Base-by-base conservation (phyloP, 2,888 invertebrate species). In the Aphelenchoides bicaudatus region DNA sequence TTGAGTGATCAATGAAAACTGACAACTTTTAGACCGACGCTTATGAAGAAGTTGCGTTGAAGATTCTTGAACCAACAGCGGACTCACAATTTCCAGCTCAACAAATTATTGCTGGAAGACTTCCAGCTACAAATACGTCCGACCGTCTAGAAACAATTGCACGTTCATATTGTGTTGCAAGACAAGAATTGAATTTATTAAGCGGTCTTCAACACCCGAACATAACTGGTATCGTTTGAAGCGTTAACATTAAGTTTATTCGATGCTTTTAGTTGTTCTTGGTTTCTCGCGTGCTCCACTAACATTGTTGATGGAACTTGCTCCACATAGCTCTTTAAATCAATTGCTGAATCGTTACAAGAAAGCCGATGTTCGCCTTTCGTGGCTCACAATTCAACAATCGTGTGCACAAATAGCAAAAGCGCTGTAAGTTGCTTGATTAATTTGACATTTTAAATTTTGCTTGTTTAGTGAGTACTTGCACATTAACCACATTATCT, bases 401-500 rank as follows among this genome's bases (percentile, higher is more conserved):
- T 85, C 91, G 37, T 87, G 90, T 54, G 82, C 91, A 61, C 94
- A 94, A 83, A 86, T 86, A 29, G 19, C 13, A 8, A 16, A 21
- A 50, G 16, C 3, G 10, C 50, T 10, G 51, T 10, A 10, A 49
- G 10, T 51, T 49, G 10, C 10, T 13, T 10, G 49, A 49, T 34
- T 34, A 34, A 16, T 13, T 16, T 13, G 34, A 13, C 13, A 16
- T 43, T 43, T 37, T 47, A 68, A 72, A 10, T 88, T 90, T 1
- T 90, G 93, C 0, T 87, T 91, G 73, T 94, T 96, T 1, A 85
- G 96, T 23, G 92, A 92, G 80, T 96, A 96, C 81, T 84, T 98
- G 25, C 98, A 98, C 82, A 87, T 89, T 8, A 86, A 88, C 60
- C 86, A 89, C 63, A 91, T 98, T 38, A 91, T 98, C 66, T 96